Conservation (phyloP, 2,888 invertebrate species). For the Orgyia antiqua region DNA sequence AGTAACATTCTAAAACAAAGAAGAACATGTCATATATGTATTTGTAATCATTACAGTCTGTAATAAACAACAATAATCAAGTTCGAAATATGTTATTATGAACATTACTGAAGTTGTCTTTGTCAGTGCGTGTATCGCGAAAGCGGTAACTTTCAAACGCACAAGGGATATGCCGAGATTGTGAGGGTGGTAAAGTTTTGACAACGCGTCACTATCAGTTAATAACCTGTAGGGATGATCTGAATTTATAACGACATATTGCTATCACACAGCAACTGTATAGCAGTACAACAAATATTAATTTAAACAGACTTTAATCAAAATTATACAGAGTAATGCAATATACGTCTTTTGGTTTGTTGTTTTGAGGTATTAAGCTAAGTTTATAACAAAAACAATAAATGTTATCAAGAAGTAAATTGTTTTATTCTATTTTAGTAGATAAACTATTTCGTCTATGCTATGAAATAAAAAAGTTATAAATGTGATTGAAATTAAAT, state of each 20-base stretch:
- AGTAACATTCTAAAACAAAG: too few relatives aligned
- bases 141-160: constrained; percentile 58
- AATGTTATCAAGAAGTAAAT: too few relatives aligned
- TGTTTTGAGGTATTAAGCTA: too few relatives aligned
- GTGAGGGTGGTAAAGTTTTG: constrained; percentile 56
- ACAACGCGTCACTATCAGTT: constrained; percentile 71
- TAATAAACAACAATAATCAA: too few relatives aligned
- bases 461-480: too few relatives aligned
- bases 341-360: constrained; percentile 8
- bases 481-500: too few relatives aligned
- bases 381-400: too few relatives aligned
- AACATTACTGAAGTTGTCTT: constrained; percentile 40
- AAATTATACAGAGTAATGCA: constrained; percentile 13
- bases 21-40: too few relatives aligned
- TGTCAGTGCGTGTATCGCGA: constrained; percentile 41
- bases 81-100: too few relatives aligned
- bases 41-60: too few relatives aligned
- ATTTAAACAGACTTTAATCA: constrained; percentile 21
- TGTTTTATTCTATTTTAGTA: too few relatives aligned
- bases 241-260: constrained; percentile 50
- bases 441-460: too few relatives aligned
- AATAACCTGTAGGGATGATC: constrained; percentile 54
- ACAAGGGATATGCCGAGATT: constrained; percentile 57
- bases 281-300: constrained; percentile 22
- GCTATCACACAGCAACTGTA: constrained; percentile 18